A percentile compares a stretch with the other conserved stretches of the same genome.
Evolutionary conservation across 2,113 vertebrate species (phyloP).

Genomic region (Pleuronectes platessa): DNA sequence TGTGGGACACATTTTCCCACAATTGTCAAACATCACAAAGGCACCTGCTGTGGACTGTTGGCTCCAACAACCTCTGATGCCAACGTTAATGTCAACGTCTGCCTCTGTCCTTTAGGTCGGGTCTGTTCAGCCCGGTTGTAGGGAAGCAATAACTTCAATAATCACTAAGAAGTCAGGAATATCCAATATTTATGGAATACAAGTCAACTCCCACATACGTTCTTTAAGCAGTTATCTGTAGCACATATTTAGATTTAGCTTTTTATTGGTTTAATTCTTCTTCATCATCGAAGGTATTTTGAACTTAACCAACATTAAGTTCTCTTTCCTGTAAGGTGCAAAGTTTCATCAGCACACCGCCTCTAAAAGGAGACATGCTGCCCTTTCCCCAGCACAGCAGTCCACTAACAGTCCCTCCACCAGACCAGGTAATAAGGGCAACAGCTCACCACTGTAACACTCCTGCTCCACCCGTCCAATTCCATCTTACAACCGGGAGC

Average conservation of each 20-base stretch:
- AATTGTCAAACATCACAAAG: too few relatives aligned
- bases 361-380: conserved; percentile 27
- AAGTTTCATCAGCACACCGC: conserved; percentile 12
- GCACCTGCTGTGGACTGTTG: too few relatives aligned
- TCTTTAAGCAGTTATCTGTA: too few relatives aligned
- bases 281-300: too few relatives aligned
- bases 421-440: conserved; percentile 37
- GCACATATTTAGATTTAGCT: too few relatives aligned
- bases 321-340: conserved; percentile 18
- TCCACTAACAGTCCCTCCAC: conserved; percentile 43
- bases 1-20: too few relatives aligned
- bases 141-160: conserved; percentile 24
- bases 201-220: too few relatives aligned
- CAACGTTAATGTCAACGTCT: background rate
- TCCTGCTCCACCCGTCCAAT: background rate
- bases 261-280: too few relatives aligned
- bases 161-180: conserved; percentile 18
- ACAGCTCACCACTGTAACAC: conserved; percentile 23
- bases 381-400: conserved; percentile 28
- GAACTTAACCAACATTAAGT: conserved; percentile 21
- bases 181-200: too few relatives aligned
- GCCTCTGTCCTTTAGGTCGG: conserved; percentile 27
- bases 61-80: conserved; percentile 15
- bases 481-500: conserved; percentile 19
- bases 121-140: conserved; percentile 29